A percentile compares a stretch with the other conserved stretches of the same genome.
These are phyloP conservation scores for Metaphire vulgaris DNA, from an alignment of 1,140 invertebrate species.

Conservation along the genomic window DNA sequence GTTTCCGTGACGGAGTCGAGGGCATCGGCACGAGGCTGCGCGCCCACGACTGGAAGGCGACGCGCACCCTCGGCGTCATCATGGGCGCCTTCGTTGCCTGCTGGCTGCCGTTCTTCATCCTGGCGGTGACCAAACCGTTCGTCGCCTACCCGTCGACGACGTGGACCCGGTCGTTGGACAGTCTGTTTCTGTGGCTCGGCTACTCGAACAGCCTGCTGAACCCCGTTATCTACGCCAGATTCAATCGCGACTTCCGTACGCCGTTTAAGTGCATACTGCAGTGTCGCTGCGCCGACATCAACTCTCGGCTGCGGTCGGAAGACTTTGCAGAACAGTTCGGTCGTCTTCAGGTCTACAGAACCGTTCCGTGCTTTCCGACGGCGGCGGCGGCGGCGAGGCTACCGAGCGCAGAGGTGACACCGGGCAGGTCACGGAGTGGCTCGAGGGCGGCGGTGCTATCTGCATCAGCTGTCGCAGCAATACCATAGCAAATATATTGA, in stretches of 20 bases:
- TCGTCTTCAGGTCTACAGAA: neutral
- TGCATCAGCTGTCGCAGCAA: too few relatives aligned
- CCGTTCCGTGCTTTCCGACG: too few relatives aligned
- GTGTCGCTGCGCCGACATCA: conserved; percentile 35
- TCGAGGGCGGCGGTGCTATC: too few relatives aligned
- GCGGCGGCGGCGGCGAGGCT: too few relatives aligned
- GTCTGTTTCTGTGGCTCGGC: conserved; percentile 68
- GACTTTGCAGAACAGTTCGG: conserved; percentile 21
- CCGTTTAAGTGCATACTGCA: conserved; percentile 60
- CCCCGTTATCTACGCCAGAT: conserved; percentile 93
- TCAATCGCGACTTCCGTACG: conserved; percentile 89
- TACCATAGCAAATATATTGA: too few relatives aligned
- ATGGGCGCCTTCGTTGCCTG: conserved; percentile 59
- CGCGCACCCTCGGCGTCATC: conserved; percentile 52
- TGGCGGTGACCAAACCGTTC: conserved; percentile 57
- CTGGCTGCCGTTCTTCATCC: conserved; percentile 59
- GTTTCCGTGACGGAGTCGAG: neutral
- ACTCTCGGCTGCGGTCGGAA: conserved; percentile 2
- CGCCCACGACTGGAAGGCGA: conserved; percentile 14
- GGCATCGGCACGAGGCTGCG: neutral
- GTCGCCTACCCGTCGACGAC: conserved; percentile 51
- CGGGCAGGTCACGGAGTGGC: too few relatives aligned
- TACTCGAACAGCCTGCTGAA: conserved; percentile 95
- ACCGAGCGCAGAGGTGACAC: too few relatives aligned
- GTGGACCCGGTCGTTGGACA: conserved; percentile 8